Conservation (phyloP, 2,888 invertebrate genomes). For the Eucera pruinosa region DNA sequence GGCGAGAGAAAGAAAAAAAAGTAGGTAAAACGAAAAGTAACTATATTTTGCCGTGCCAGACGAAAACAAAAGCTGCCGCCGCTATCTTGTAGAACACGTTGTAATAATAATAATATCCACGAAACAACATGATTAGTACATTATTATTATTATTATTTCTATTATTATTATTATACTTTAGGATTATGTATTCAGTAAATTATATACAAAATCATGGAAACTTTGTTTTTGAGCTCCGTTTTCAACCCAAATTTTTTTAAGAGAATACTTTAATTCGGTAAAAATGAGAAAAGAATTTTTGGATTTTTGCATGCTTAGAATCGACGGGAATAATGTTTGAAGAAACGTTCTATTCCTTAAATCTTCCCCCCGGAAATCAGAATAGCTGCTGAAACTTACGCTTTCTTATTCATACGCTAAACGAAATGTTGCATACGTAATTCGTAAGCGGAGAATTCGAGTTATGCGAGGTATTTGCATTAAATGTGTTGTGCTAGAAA, state of each 20-base stretch:
- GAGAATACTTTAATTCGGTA: too few relatives aligned
- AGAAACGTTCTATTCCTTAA: too few relatives aligned
- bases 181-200: conserved; percentile 79
- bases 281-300: too few relatives aligned
- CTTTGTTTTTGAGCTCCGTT: conserved; percentile 20
- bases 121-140: conserved; percentile 58
- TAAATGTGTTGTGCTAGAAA: background rate
- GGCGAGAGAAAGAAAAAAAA: conserved; percentile 41
- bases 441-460: background rate
- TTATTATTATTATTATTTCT: conserved; percentile 20
- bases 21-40: conserved; percentile 54
- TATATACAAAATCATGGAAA: conserved; percentile 73
- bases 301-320: too few relatives aligned
- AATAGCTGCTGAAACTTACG: too few relatives aligned
- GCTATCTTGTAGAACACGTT: conserved; percentile 74
- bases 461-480: background rate
- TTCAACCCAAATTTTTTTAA: conserved; percentile 10
- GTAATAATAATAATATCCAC: conserved; percentile 67
- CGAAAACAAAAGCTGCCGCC: conserved; percentile 74
- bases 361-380: too few relatives aligned
- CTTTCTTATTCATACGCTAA: background rate
- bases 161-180: conserved; percentile 68
- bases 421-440: background rate
- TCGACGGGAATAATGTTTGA: too few relatives aligned
- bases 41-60: conserved; percentile 72